Evolutionary conservation across 2,797 vertebrate genomes (phyloP).

Genomic region (Cetoscarus ocellatus): DNA sequence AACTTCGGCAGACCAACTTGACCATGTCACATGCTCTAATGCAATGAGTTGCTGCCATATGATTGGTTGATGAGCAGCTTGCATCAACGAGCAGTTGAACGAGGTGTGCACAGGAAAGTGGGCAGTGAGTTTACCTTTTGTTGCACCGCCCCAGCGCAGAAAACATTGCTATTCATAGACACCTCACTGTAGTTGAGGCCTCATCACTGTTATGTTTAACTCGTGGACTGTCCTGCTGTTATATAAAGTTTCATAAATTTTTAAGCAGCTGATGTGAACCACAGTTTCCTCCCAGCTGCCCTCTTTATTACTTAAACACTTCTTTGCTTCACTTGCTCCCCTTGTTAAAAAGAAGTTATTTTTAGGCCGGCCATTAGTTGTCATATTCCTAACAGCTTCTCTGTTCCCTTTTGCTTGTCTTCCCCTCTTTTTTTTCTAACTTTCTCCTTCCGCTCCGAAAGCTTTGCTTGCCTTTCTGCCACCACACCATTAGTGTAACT

Average conservation of each 20-base stretch:
- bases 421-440: not conserved
- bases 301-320: constrained; percentile 1
- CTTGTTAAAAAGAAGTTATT: constrained; percentile 14
- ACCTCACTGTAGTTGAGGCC: too few relatives aligned
- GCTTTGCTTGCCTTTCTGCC: constrained; percentile 23
- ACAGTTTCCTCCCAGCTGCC: not conserved
- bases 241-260: not conserved
- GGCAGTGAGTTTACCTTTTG: too few relatives aligned
- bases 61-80: too few relatives aligned
- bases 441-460: constrained; percentile 17
- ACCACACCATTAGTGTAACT: constrained; percentile 10
- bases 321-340: not conserved
- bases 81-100: too few relatives aligned
- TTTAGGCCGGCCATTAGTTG: constrained; percentile 24
- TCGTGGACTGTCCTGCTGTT: not conserved
- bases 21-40: too few relatives aligned
- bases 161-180: too few relatives aligned
- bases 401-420: not conserved
- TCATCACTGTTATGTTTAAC: too few relatives aligned
- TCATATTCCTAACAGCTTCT: constrained; percentile 13
- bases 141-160: too few relatives aligned
- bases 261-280: not conserved
- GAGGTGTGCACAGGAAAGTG: too few relatives aligned
- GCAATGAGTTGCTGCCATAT: too few relatives aligned
- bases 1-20: too few relatives aligned